Percentiles rank a stretch among this genome's conserved stretches.
Conservation (phyloP, 2,797 vertebrate genomes). For the Hydrocynus forskahlii region DNA sequence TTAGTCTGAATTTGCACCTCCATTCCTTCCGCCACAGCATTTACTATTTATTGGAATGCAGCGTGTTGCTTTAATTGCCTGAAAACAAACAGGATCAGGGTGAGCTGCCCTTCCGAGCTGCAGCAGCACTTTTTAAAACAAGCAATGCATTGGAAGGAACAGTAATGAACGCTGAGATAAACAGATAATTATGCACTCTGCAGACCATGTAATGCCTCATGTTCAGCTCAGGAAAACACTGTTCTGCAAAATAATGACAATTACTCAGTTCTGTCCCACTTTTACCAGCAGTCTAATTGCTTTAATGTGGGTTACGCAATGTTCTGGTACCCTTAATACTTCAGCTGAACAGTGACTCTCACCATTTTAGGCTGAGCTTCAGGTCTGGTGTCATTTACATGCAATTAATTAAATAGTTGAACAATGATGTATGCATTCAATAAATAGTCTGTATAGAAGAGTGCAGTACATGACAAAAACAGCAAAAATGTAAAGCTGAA, state of each 20-base stretch:
- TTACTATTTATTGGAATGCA: conserved; percentile 44
- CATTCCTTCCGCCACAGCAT: conserved; percentile 24
- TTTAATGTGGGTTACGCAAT: too few relatives aligned
- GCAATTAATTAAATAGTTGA: too few relatives aligned
- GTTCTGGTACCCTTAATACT: too few relatives aligned
- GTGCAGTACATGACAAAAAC: too few relatives aligned
- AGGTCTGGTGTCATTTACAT: too few relatives aligned
- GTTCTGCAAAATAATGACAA: background rate
- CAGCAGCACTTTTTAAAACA: background rate
- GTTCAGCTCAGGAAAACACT: background rate
- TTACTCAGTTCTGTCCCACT: background rate
- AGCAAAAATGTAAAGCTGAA: too few relatives aligned
- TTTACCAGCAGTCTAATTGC: background rate
- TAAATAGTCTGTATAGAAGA: too few relatives aligned
- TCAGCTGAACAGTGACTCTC: too few relatives aligned
- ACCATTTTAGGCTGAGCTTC: too few relatives aligned
- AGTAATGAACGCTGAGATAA: background rate
- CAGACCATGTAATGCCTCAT: background rate
- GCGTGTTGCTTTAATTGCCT: conserved; percentile 33
- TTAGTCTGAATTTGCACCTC: conserved; percentile 38
- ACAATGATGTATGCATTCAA: too few relatives aligned
- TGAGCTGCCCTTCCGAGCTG: background rate
- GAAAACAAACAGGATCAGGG: conserved; percentile 24
- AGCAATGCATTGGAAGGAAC: background rate
- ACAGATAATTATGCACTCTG: background rate